Percentiles rank a stretch among this genome's conserved stretches.
Conservation (phyloP, 2,113 vertebrate genomes). For the Clarias macrocephalus region DNA sequence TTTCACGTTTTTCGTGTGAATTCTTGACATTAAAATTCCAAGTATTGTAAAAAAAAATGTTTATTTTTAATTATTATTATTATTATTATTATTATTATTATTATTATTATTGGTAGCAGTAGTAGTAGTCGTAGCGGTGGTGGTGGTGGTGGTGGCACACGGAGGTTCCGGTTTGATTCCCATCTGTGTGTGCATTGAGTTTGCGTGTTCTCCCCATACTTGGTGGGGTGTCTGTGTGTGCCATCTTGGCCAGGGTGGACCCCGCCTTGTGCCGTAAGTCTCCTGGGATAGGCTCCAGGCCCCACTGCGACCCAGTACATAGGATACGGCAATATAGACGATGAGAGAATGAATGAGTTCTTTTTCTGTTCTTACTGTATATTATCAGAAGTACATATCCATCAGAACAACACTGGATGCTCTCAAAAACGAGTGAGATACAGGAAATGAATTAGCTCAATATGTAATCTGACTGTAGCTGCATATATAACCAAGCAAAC, state of each 20-base stretch:
- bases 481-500: background rate
- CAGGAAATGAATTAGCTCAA: background rate
- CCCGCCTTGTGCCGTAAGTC: too few species aligned
- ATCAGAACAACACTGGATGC: background rate
- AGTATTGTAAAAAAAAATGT: background rate
- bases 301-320: too few species aligned
- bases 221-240: too few species aligned
- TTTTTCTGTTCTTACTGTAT: background rate
- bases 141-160: too few species aligned
- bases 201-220: too few species aligned
- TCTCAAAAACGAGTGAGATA: background rate
- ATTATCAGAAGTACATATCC: background rate
- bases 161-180: too few species aligned
- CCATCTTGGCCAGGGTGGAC: too few species aligned
- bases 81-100: background rate
- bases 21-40: background rate
- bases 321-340: too few species aligned
- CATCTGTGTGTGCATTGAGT: too few species aligned
- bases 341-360: too few species aligned
- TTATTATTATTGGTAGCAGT: background rate
- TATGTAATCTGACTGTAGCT: background rate
- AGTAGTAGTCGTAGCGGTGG: too few species aligned
- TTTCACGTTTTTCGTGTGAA: background rate
- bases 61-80: background rate
- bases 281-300: too few species aligned